Conservation (phyloP, 2,113 vertebrate species). For the Tursiops truncatus region DNA sequence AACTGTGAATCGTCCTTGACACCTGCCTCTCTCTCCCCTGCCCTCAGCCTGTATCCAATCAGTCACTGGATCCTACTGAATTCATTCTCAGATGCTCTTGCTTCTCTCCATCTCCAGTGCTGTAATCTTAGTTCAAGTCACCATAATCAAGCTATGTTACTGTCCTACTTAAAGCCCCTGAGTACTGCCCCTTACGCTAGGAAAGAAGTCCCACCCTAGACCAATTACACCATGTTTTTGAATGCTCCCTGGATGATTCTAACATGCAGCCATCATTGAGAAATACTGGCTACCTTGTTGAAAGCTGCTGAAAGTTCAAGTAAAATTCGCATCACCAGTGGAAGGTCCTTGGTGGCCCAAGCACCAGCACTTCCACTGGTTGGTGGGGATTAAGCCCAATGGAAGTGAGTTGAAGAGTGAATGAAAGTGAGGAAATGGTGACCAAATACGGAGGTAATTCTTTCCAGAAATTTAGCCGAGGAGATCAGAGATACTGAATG, state of each 20-base stretch:
- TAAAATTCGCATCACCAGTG: neutral
- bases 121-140: neutral
- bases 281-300: neutral
- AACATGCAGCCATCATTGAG: neutral
- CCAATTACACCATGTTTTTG: neutral
- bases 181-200: neutral
- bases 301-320: neutral
- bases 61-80: neutral
- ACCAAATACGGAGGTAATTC: neutral
- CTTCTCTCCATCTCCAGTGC: neutral
- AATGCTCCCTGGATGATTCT: neutral
- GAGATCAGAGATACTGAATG: neutral
- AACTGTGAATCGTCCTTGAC: neutral
- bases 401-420: neutral
- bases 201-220: neutral
- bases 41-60: neutral
- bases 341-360: neutral
- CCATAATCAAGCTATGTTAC: neutral
- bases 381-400: neutral
- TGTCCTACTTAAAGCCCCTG: neutral
- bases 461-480: neutral
- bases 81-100: neutral
- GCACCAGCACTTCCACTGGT: neutral
- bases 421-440: neutral
- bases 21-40: neutral